These are phyloP conservation scores for Solea solea DNA, from an alignment of 2,113 vertebrate species.

Conservation along the genomic window DNA sequence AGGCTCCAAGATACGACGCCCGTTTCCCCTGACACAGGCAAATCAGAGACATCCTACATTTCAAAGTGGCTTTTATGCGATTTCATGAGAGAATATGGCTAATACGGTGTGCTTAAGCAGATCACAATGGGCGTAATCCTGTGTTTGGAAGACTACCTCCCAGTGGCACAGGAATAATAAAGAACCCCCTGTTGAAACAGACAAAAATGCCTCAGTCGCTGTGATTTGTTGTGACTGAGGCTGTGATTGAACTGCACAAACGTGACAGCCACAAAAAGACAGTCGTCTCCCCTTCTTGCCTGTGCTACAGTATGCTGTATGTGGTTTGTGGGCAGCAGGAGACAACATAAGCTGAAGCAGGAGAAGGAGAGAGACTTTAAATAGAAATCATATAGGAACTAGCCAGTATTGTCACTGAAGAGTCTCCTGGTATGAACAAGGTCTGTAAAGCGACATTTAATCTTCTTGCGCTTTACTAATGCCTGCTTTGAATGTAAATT, in stretches of 20 bases:
- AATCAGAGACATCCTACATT: constrained; percentile 61
- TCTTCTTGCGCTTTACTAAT: constrained; percentile 21
- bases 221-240: constrained; percentile 62
- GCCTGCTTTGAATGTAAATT: constrained; percentile 30
- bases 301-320: constrained; percentile 11
- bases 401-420: constrained; percentile 1
- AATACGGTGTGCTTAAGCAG: constrained; percentile 60
- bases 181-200: constrained; percentile 32
- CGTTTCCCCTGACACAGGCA: constrained; percentile 53
- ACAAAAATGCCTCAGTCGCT: constrained; percentile 32
- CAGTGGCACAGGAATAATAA: constrained; percentile 38
- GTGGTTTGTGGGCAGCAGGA: constrained; percentile 35
- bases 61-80: constrained; percentile 72
- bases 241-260: constrained; percentile 46
- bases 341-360: constrained; percentile 19
- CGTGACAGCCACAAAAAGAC: constrained; percentile 52
- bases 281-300: constrained; percentile 27
- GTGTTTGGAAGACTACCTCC: constrained; percentile 61
- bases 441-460: constrained; percentile 5
- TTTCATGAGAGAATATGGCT: constrained; percentile 62
- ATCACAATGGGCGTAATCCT: constrained; percentile 70
- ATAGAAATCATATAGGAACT: constrained; percentile 28
- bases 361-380: constrained; percentile 9
- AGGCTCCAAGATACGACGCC: constrained; percentile 32
- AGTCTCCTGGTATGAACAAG: constrained; percentile 3